Percentiles rank a stretch among this genome's conserved stretches.
phyloP scores from a whole-genome alignment of 2,888 invertebrate species.

The Cataglyphis albicans region DNA sequence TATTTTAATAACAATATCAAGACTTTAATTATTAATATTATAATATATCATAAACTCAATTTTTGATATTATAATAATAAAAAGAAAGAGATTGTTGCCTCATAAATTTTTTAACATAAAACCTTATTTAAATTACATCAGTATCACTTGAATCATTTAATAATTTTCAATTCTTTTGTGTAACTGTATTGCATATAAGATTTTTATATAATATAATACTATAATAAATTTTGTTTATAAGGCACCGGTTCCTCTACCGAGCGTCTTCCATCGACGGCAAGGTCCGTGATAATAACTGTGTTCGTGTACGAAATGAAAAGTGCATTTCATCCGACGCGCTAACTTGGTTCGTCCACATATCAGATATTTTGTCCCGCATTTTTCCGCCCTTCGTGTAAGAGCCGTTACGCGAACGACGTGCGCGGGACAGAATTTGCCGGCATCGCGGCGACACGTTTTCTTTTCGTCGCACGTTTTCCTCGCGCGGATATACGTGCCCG shows the following conservation, averaged over 20 bases:
- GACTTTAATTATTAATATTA: not conserved
- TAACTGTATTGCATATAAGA: not conserved
- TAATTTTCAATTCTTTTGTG: not conserved
- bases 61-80: not conserved
- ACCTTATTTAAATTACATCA: not conserved
- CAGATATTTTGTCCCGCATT: constrained; percentile 44
- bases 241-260: not conserved
- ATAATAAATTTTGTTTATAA: not conserved
- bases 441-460: constrained; percentile 52
- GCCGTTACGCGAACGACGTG: constrained; percentile 32
- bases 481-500: constrained; percentile 57
- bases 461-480: constrained; percentile 54
- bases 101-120: not conserved
- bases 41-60: not conserved
- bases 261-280: not conserved
- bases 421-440: constrained; percentile 34
- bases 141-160: not conserved
- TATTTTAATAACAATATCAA: not conserved
- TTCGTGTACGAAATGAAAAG: constrained; percentile 11
- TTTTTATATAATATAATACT: not conserved
- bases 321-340: constrained; percentile 4
- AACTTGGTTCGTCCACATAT: constrained; percentile 27
- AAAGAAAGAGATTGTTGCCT: not conserved
- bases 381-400: not conserved
- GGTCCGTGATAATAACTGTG: not conserved